Evolutionary conservation across 2,797 vertebrate genomes (phyloP).

Genomic region (Pygocentrus nattereri): DNA sequence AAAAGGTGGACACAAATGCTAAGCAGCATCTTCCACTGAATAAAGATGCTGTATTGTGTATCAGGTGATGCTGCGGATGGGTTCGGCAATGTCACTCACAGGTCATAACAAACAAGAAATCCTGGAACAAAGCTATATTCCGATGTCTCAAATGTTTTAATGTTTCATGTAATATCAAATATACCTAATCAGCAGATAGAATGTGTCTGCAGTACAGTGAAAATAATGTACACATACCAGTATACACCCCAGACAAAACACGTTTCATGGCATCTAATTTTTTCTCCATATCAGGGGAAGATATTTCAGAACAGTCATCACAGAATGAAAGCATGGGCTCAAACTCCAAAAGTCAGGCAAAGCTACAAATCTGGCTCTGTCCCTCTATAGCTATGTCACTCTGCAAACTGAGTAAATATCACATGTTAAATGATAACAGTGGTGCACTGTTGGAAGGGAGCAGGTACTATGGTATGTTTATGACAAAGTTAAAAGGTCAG

Average conservation of each 20-base stretch:
- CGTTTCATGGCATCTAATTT: no score
- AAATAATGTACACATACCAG: neutral
- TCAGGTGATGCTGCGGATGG: neutral
- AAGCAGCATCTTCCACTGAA: neutral
- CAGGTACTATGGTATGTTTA: neutral
- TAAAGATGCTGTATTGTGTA: neutral
- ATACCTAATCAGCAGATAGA: neutral
- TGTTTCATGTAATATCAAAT: neutral
- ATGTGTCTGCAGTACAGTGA: neutral
- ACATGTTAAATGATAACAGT: neutral
- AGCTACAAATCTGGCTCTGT: no score
- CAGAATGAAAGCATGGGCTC: neutral
- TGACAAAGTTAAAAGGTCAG: neutral
- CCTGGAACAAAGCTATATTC: neutral
- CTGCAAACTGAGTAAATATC: neutral
- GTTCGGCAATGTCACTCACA: neutral
- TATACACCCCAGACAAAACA: no score
- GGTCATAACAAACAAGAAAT: neutral
- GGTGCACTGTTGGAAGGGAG: neutral
- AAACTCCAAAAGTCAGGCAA: no score
- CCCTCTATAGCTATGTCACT: no score
- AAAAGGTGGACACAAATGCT: no score
- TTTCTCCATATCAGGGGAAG: no score
- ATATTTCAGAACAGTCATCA: neutral
- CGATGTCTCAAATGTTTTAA: neutral